These are phyloP conservation scores for Recurvirostra avosetta DNA, from an alignment of 2,113 vertebrate species.

Conservation along the genomic window DNA sequence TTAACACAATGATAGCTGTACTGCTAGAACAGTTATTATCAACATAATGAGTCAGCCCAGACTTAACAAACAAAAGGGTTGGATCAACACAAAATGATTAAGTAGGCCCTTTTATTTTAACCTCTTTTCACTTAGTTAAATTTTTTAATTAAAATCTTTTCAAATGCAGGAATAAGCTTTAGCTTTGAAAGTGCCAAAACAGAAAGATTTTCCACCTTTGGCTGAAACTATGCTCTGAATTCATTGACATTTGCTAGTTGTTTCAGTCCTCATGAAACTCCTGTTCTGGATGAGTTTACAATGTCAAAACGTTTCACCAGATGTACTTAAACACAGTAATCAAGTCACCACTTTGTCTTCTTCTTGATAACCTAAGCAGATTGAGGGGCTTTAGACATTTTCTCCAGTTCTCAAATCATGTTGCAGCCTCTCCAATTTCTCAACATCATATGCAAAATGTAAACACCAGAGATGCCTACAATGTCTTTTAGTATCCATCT, in stretches of 20 bases:
- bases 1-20: not conserved
- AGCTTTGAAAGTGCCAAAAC: not conserved
- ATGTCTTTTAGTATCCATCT: not conserved
- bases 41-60: not conserved
- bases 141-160: not conserved
- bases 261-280: not conserved
- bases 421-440: not conserved
- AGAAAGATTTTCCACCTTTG: not conserved
- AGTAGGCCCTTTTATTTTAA: not conserved
- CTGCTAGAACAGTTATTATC: not conserved
- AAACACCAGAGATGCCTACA: not conserved
- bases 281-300: not conserved
- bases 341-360: not conserved
- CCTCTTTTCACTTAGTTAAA: not conserved
- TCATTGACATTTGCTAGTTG: not conserved
- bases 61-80: not conserved
- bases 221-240: not conserved
- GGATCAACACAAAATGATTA: not conserved
- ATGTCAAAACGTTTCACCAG: not conserved
- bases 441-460: not conserved
- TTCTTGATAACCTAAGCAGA: slow-evolving; percentile 18
- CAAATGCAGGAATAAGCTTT: not conserved
- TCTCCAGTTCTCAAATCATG: not conserved
- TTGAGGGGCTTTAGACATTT: not conserved
- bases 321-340: not conserved